Base-by-base conservation (phyloP, 2,797 vertebrate genomes). In the Gymnoscopelus microlampas region DNA sequence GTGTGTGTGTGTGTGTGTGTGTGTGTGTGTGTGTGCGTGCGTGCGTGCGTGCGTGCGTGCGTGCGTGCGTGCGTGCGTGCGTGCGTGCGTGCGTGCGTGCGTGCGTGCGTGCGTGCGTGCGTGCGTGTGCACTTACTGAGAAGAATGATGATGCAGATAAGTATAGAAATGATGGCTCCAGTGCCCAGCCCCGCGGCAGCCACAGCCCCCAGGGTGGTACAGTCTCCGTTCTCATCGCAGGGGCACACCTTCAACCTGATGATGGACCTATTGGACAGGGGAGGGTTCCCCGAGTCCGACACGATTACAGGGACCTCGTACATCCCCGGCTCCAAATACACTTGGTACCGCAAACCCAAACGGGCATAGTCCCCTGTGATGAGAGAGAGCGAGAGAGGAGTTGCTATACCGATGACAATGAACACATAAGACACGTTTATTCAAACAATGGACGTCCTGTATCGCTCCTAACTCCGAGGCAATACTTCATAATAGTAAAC, bases 171-270 rank as follows among this genome's bases (percentile, higher is more conserved):
- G 63, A 98, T 97, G 85, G 97, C 96, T 0, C 97, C 97, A 0
- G 97, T 97, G 73, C 97, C 97, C 80, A 98, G 93, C 15, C 96
- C 95, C 0, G 96, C 94, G 0, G 96, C 96, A 0, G 96, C 96
- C 77, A 98, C 95, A 0, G 97, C 96, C 0, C 96, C 97, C 0
- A 95, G 76, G 1, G 95, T 92, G 66, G 96, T 97, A 84, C 97
- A 98, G 92, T 98, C 97, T 0, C 96, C 95, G 0, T 97, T 94
- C 73, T 96, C 94, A 0, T 98, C 96, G 0, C 97, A 98, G 0
- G 96, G 96, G 74, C 97, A 98, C 89, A 98, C 97, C 87, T 98
- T 98, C 77, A 98, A 95, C 71, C 96, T 97, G 89, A 98, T 96
- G 87, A 96, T 2, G 0, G 97, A 97, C 0, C 89, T 95, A 89